These are phyloP conservation scores for Chelonus formosanus DNA, from an alignment of 2,888 invertebrate genomes.

Conservation along the genomic window DNA sequence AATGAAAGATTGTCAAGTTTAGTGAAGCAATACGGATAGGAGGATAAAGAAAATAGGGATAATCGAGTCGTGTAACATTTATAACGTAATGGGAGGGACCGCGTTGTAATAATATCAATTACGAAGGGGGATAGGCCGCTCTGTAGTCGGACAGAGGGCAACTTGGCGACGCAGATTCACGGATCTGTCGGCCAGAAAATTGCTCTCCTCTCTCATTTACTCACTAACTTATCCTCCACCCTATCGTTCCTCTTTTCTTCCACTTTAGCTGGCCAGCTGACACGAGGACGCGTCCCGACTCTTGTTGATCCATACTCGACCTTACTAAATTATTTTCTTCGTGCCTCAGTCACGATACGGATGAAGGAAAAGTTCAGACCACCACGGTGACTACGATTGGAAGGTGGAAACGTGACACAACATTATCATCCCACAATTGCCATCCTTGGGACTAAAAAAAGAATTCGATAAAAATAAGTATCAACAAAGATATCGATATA, in stretches of 20 bases:
- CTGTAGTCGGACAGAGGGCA: slow-evolving; percentile 29
- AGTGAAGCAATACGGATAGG: slow-evolving; percentile 9
- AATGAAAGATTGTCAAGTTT: slow-evolving; percentile 17
- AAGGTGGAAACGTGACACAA: slow-evolving; percentile 9
- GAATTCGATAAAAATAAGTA: slow-evolving; percentile 17
- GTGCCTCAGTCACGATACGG: slow-evolving; percentile 16
- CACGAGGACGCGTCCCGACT: not conserved
- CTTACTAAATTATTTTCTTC: not conserved
- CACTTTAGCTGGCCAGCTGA: slow-evolving; percentile 18
- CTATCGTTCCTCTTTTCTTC: slow-evolving; percentile 21
- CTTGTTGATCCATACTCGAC: slow-evolving; percentile 12
- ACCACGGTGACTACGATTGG: slow-evolving; percentile 5
- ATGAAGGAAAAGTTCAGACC: slow-evolving; percentile 10
- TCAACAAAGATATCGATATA: no score
- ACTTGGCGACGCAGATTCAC: slow-evolving; percentile 52
- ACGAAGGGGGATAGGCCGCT: slow-evolving; percentile 41
- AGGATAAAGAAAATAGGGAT: slow-evolving; percentile 43
- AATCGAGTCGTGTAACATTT: slow-evolving; percentile 58
- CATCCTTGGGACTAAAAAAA: not conserved
- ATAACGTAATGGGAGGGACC: slow-evolving; percentile 58
- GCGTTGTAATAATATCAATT: slow-evolving; percentile 60
- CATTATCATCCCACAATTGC: not conserved
- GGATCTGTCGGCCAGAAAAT: slow-evolving; percentile 56
- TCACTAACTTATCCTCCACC: slow-evolving; percentile 5
- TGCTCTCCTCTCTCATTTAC: slow-evolving; percentile 37